Percentiles rank a stretch among this genome's conserved stretches.
These are phyloP conservation scores for Oryzias celebensis DNA, from an alignment of 2,113 vertebrate genomes.

Conservation along the genomic window DNA sequence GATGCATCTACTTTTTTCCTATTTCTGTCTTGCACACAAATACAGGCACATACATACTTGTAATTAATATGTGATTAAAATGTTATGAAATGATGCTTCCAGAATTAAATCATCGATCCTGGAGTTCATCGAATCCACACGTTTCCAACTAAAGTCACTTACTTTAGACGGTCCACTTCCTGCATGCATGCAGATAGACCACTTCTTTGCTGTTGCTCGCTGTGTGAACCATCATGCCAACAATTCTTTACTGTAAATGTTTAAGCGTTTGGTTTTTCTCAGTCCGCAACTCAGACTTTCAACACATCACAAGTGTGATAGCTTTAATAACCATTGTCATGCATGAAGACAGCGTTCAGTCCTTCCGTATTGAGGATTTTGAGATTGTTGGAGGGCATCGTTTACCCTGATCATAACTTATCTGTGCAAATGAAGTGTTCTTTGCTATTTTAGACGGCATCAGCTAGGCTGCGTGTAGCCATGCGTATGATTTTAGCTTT, in stretches of 20 bases:
- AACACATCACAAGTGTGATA: constrained; percentile 46
- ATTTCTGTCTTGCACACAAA: too few species aligned
- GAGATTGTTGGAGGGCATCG: constrained; percentile 6
- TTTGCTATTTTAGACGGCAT: constrained; percentile 20
- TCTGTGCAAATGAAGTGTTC: constrained; percentile 19
- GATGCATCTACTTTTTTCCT: too few species aligned
- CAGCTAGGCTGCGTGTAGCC: neutral
- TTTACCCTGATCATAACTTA: constrained; percentile 15
- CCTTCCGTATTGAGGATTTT: constrained; percentile 30
- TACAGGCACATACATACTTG: too few species aligned
- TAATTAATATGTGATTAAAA: too few species aligned
- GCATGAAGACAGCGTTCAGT: constrained; percentile 49
- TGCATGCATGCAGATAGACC: neutral
- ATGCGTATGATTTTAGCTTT: constrained; percentile 24
- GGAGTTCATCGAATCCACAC: too few species aligned
- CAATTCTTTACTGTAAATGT: constrained; percentile 27
- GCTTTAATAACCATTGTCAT: constrained; percentile 65
- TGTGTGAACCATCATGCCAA: constrained; percentile 15
- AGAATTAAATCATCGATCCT: too few species aligned
- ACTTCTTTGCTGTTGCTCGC: constrained; percentile 21
- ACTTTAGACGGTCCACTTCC: neutral
- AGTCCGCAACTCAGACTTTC: constrained; percentile 23
- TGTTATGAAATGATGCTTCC: too few species aligned
- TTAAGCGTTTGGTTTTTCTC: constrained; percentile 33
- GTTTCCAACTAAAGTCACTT: neutral